phyloP scores from a whole-genome alignment of 2,888 invertebrate genomes.

The Desoria tigrina region DNA sequence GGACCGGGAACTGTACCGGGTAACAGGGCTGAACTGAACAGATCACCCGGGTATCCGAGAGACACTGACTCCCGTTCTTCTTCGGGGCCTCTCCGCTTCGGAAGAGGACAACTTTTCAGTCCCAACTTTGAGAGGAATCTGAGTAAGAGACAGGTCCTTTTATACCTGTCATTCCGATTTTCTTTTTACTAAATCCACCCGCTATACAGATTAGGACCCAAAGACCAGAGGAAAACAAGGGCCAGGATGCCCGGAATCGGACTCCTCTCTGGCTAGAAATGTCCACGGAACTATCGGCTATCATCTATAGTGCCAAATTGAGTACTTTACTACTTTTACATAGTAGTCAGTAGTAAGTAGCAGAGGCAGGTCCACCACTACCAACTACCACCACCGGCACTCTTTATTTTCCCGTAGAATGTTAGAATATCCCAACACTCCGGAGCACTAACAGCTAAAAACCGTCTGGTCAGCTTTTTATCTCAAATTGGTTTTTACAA shows the following conservation, averaged over 20 bases:
- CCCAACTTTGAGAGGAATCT: conserved; percentile 4
- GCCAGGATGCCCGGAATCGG: background rate
- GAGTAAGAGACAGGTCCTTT: conserved; percentile 24
- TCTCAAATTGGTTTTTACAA: conserved; percentile 37
- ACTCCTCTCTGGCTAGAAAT: background rate
- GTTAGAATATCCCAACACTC: too few relatives aligned
- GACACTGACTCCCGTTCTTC: too few relatives aligned
- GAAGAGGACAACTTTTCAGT: conserved; percentile 3
- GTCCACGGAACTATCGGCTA: background rate
- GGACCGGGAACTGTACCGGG: too few relatives aligned
- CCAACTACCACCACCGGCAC: background rate
- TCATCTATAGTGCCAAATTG: background rate
- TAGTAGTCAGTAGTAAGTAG: too few relatives aligned
- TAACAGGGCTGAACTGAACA: too few relatives aligned
- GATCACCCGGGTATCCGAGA: background rate
- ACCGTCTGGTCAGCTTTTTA: conserved; percentile 43
- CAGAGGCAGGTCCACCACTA: background rate
- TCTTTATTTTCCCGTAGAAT: too few relatives aligned
- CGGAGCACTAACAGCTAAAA: conserved; percentile 17
- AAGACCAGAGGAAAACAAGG: background rate
- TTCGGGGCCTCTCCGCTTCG: too few relatives aligned
- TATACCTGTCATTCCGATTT: conserved; percentile 28
- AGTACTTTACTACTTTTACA: background rate
- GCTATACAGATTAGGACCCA: conserved; percentile 13
- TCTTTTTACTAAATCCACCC: conserved; percentile 8